phyloP scores from a whole-genome alignment of 1,140 invertebrate species.

The Eufriesea mexicana region DNA sequence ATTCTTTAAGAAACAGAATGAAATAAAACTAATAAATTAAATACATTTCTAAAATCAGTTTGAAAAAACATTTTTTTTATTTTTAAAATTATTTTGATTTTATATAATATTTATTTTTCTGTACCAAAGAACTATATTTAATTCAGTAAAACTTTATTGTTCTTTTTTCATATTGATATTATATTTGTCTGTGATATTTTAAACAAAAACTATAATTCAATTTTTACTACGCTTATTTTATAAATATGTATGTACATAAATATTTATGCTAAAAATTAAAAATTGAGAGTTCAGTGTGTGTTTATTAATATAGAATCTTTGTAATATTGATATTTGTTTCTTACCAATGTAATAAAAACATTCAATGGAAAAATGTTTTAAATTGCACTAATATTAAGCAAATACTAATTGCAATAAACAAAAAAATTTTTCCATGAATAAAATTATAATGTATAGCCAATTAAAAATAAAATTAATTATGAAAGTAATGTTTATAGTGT shows the following conservation, averaged over 20 bases:
- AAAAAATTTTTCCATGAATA: conserved; percentile 5
- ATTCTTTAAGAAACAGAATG: not conserved
- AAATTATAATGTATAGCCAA: conserved; percentile 23
- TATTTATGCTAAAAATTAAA: conserved; percentile 11
- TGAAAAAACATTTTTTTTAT: not conserved
- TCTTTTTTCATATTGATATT: conserved; percentile 2
- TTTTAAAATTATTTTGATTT: not conserved
- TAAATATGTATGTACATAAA: conserved; percentile 24
- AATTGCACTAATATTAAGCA: not conserved
- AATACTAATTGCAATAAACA: conserved; percentile 2
- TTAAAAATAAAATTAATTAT: conserved; percentile 32
- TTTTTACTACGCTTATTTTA: conserved; percentile 17
- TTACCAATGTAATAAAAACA: conserved; percentile 19
- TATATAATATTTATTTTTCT: conserved; percentile 4
- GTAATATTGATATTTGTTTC: conserved; percentile 5
- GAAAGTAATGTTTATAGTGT: conserved; percentile 1
- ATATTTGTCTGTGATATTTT: conserved; percentile 47
- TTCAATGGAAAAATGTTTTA: conserved; percentile 30
- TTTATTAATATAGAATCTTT: conserved; percentile 25
- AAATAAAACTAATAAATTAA: not conserved
- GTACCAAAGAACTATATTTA: conserved; percentile 10
- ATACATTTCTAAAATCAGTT: not conserved
- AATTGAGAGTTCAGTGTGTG: not conserved
- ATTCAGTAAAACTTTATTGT: not conserved
- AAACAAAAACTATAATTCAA: not conserved